Conservation (phyloP, 1,140 invertebrate genomes). For the Dinoponera quadriceps region DNA sequence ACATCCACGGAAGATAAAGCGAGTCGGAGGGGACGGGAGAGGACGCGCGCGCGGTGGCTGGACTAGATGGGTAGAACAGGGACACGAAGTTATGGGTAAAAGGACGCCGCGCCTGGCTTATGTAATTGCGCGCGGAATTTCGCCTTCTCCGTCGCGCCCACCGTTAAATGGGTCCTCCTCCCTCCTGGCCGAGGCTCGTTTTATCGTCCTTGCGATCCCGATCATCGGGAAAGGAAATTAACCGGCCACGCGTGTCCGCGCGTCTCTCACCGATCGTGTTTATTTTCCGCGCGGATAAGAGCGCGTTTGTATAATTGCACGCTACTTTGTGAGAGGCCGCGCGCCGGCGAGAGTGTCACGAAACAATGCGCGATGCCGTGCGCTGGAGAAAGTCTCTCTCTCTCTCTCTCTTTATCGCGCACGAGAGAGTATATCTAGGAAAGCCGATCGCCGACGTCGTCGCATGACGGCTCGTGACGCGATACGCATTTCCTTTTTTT, state of each 20-base stretch:
- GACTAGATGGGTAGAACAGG: slow-evolving; percentile 51
- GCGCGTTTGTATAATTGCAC: slow-evolving; percentile 52
- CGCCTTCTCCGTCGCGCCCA: not conserved
- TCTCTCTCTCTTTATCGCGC: no score
- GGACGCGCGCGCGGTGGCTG: not conserved
- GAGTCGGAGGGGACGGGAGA: slow-evolving; percentile 65
- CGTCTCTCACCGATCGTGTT: not conserved
- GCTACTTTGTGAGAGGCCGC: slow-evolving; percentile 13
- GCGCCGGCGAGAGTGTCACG: slow-evolving; percentile 64
- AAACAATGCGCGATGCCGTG: slow-evolving; percentile 74
- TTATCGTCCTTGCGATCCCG: slow-evolving; percentile 6
- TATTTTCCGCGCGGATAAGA: slow-evolving; percentile 19
- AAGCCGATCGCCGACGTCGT: slow-evolving; percentile 60
- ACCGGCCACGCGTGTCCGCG: slow-evolving; percentile 17
- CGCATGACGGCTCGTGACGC: slow-evolving; percentile 55
- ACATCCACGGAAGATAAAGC: slow-evolving; percentile 82
- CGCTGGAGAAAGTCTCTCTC: slow-evolving; percentile 70
- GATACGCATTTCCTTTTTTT: slow-evolving; percentile 7
- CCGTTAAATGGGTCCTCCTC: not conserved
- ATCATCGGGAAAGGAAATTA: slow-evolving; percentile 36
- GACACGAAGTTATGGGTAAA: slow-evolving; percentile 61
- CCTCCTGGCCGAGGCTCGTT: not conserved
- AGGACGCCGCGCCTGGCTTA: slow-evolving; percentile 54
- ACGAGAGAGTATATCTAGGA: slow-evolving; percentile 69
- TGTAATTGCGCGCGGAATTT: slow-evolving; percentile 72